phyloP scores from a whole-genome alignment of 92 coral and sea anemone genomes.

The Plumapathes pennacea region DNA sequence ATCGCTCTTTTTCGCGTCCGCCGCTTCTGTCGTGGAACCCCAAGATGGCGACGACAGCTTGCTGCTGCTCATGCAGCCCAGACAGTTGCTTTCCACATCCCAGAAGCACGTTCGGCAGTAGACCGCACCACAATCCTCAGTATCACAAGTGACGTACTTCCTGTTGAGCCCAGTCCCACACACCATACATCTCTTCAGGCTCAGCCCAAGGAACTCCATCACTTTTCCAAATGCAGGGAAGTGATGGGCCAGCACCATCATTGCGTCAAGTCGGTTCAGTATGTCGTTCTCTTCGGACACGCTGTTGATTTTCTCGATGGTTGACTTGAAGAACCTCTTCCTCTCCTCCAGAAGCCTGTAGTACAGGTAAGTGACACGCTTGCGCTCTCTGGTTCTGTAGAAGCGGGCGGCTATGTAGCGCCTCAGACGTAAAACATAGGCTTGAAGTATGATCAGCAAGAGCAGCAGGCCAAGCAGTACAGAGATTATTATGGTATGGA shows the following conservation, averaged over 20 bases:
- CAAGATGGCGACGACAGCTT: constrained; percentile 78
- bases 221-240: constrained; percentile 68
- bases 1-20: constrained; percentile 48
- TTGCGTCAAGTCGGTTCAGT: constrained; percentile 69
- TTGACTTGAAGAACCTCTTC: constrained; percentile 69
- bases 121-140: constrained; percentile 78
- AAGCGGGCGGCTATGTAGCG: constrained; percentile 78
- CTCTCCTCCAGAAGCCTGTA: constrained; percentile 94
- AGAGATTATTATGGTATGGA: constrained; percentile 56
- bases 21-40: constrained; percentile 27
- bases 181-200: constrained; percentile 74
- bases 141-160: constrained; percentile 76
- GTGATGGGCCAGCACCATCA: constrained; percentile 75
- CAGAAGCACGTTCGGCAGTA: constrained; percentile 98
- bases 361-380: constrained; percentile 88
- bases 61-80: constrained; percentile 87
- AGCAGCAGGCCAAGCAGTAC: constrained; percentile 67
- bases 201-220: constrained; percentile 68
- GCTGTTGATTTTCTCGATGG: constrained; percentile 82
- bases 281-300: constrained; percentile 79
- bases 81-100: constrained; percentile 95
- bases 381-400: constrained; percentile 87
- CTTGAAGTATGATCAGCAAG: constrained; percentile 75
- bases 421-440: constrained; percentile 75
- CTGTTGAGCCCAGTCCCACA: constrained; percentile 77